phyloP scores from a whole-genome alignment of 1,140 invertebrate genomes.

The Ips typographus region DNA sequence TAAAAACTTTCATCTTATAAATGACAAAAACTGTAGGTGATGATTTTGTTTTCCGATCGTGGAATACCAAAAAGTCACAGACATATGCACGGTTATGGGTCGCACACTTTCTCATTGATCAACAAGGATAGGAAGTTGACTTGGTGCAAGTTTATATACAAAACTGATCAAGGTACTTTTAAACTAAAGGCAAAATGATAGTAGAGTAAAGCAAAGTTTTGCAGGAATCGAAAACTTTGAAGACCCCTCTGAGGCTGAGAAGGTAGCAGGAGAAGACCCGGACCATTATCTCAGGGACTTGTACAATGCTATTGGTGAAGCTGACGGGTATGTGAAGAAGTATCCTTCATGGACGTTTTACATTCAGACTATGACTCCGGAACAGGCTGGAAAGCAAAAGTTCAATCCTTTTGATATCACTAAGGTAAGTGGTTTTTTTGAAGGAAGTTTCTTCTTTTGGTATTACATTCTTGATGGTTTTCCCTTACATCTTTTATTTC shows the following conservation, averaged over 20 bases:
- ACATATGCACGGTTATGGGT: conserved; percentile 90
- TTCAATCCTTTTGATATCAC: conserved; percentile 94
- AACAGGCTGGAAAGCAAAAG: conserved; percentile 62
- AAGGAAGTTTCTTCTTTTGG: not conserved
- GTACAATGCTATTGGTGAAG: conserved; percentile 78
- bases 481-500: too few relatives aligned
- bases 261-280: conserved; percentile 69
- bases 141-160: conserved; percentile 89
- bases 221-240: conserved; percentile 67
- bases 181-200: not conserved
- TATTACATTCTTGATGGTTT: not conserved
- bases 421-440: conserved; percentile 57
- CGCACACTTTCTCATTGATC: conserved; percentile 87
- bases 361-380: conserved; percentile 69
- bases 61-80: conserved; percentile 83
- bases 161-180: conserved; percentile 76
- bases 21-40: conserved; percentile 39
- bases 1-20: conserved; percentile 1
- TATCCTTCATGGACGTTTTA: conserved; percentile 76
- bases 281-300: conserved; percentile 79
- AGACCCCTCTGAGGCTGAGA: conserved; percentile 63
- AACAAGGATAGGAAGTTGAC: conserved; percentile 69
- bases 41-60: conserved; percentile 84
- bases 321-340: conserved; percentile 53
- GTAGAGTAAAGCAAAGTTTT: not conserved